These are phyloP conservation scores for Lamprotornis superbus DNA, from an alignment of 2,113 vertebrate species.

Conservation along the genomic window DNA sequence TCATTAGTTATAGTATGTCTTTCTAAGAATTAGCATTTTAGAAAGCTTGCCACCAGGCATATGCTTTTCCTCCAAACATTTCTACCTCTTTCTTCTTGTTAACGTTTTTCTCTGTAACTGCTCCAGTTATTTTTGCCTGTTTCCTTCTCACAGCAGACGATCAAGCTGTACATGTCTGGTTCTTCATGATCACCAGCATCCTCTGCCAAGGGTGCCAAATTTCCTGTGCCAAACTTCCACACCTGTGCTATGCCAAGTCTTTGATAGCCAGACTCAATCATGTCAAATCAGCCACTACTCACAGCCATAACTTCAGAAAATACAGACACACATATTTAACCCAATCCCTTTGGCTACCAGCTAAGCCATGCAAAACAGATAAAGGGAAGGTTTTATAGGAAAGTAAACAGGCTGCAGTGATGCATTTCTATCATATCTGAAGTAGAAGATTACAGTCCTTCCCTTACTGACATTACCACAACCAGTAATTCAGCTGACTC, in stretches of 20 bases:
- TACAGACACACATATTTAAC: not conserved
- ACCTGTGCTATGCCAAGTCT: not conserved
- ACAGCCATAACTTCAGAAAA: not conserved
- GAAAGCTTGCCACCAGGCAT: not conserved
- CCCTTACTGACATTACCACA: not conserved
- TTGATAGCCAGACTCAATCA: not conserved
- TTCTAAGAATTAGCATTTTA: not conserved
- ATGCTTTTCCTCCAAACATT: not conserved
- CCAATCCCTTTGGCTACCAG: not conserved
- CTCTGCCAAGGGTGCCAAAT: not conserved
- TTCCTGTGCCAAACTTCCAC: not conserved
- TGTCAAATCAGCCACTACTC: not conserved
- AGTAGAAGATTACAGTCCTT: not conserved
- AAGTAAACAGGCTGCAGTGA: not conserved
- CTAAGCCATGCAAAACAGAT: not conserved
- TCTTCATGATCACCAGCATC: fast-evolving
- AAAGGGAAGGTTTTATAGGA: not conserved
- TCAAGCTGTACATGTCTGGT: not conserved
- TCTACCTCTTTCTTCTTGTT: not conserved
- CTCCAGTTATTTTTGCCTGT: not conserved
- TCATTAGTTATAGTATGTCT: not conserved
- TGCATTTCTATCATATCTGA: not conserved
- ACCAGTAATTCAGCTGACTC: constrained; percentile 12
- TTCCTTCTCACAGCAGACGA: not conserved
- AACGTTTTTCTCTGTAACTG: not conserved